These are phyloP conservation scores for Oscheius sp. DNA, from an alignment of 2,888 invertebrate species.

Conservation along the genomic window DNA sequence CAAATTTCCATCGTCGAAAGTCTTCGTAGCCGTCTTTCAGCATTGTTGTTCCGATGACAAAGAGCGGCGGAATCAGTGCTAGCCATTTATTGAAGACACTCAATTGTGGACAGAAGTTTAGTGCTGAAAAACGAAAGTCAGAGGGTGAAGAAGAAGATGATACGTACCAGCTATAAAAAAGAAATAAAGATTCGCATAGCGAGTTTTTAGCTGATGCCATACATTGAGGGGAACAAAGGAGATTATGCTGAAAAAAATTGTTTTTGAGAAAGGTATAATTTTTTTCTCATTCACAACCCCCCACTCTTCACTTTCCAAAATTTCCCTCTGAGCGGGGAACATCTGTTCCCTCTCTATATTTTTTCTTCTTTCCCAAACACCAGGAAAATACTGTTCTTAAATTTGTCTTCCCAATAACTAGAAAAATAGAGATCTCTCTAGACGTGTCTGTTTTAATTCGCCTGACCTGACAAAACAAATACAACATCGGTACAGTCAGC, in stretches of 20 bases:
- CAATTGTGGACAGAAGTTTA: slow-evolving; percentile 60
- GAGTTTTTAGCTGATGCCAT: slow-evolving; percentile 82
- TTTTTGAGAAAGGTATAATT: background rate
- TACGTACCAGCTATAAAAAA: slow-evolving; percentile 86
- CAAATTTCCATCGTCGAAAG: slow-evolving; percentile 85
- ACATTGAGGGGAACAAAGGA: slow-evolving; percentile 88
- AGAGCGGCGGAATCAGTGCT: slow-evolving; percentile 86
- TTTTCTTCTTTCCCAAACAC: too few species aligned
- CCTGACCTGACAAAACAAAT: too few species aligned
- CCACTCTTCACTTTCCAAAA: background rate
- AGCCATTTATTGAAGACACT: slow-evolving; percentile 58
- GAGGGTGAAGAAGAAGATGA: slow-evolving; percentile 78
- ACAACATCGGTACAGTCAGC: too few species aligned
- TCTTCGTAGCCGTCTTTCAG: slow-evolving; percentile 96
- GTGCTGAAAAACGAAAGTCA: slow-evolving; percentile 34
- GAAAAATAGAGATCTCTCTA: too few species aligned
- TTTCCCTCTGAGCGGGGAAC: background rate
- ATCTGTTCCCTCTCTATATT: background rate
- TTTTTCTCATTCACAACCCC: background rate
- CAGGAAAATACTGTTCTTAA: too few species aligned
- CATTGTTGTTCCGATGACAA: slow-evolving; percentile 91
- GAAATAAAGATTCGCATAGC: slow-evolving; percentile 96
- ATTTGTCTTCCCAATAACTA: too few species aligned
- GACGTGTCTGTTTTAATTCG: too few species aligned
- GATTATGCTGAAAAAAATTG: slow-evolving; percentile 77